Evolutionary conservation across 2,888 invertebrate genomes (phyloP), one percentile per base, ranked within the genome.

Genomic region (Lasioglossum lativentre): DNA sequence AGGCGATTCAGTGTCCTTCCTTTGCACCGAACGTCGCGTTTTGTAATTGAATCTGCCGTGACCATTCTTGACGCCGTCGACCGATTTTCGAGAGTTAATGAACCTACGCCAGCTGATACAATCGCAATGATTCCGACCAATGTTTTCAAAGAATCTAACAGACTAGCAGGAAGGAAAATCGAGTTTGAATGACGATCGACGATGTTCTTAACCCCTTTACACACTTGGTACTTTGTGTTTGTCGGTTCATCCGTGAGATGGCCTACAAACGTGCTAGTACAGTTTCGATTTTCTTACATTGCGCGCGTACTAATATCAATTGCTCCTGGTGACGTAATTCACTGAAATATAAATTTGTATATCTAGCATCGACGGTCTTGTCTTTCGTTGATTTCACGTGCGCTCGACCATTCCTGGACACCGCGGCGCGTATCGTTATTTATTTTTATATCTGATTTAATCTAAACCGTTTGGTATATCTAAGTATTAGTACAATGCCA

Each of bases 261-360:
- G 68, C 68, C 68, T 68, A 10, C 12, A 68, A 68, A 68, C 68
- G 3, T 23, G 68, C 38, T 10, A 34, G 10, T 1, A 34, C 40
- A 40, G n/a, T 70, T n/a, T 70, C 70, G 40, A 70, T 70, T 70
- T 70, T n/a, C 70, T 70, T n/a, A 23, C 40, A 40, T 70, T 14
- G 40, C 70, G 4, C 70, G 4, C n/a, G 23, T 40, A 38, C 70
- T 40, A 40, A 40, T 70, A n/a, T 63, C 38, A 40, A 68, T 70
- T 70, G 40, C 40, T 5, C 23, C 40, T 6, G 70, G 0, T 70
- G 70, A 70, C 70, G 70, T 70, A 70, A 70, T n/a, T 40, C n/a
- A 4, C 40, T 70, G 70, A 70, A 70, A 40, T 70, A 70, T 70
- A 70, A 40, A 70, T 70, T 40, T n/a, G n/a, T 40, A 40, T n/a